Percentiles rank a stretch among this genome's conserved stretches.
Conservation (phyloP, 2,113 vertebrate genomes). For the Petrocephalus microphthalmus region DNA sequence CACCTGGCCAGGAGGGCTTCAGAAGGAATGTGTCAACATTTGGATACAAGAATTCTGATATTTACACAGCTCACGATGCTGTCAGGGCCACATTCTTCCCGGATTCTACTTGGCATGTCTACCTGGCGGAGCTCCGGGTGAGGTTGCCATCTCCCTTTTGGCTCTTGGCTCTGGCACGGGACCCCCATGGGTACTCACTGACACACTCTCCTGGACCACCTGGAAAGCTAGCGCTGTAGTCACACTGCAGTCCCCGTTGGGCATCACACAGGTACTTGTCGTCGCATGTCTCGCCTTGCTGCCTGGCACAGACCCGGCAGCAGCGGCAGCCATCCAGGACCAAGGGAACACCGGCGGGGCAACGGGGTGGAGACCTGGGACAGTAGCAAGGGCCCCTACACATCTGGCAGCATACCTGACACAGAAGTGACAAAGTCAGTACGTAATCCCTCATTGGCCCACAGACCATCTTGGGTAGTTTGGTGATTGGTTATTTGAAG, state of each 20-base stretch:
- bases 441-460: neutral
- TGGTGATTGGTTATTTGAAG: neutral
- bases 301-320: constrained; percentile 78
- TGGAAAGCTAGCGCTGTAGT: constrained; percentile 58
- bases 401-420: constrained; percentile 76
- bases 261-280: constrained; percentile 67
- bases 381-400: constrained; percentile 74
- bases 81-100: neutral
- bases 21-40: constrained; percentile 35
- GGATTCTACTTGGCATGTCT: neutral
- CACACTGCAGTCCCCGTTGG: constrained; percentile 73
- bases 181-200: constrained; percentile 65
- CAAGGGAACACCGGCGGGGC: constrained; percentile 65
- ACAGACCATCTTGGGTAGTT: neutral
- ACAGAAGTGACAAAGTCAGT: neutral
- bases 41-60: constrained; percentile 31
- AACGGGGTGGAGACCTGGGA: constrained; percentile 60
- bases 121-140: neutral
- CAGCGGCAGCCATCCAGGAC: constrained; percentile 82
- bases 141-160: neutral
- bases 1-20: constrained; percentile 27
- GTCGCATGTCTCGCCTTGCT: constrained; percentile 74
- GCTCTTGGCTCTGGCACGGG: neutral
- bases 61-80: constrained; percentile 22
- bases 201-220: constrained; percentile 71